Base-by-base conservation (phyloP, 2,113 vertebrate genomes). In the Cephalopholis sonnerati region DNA sequence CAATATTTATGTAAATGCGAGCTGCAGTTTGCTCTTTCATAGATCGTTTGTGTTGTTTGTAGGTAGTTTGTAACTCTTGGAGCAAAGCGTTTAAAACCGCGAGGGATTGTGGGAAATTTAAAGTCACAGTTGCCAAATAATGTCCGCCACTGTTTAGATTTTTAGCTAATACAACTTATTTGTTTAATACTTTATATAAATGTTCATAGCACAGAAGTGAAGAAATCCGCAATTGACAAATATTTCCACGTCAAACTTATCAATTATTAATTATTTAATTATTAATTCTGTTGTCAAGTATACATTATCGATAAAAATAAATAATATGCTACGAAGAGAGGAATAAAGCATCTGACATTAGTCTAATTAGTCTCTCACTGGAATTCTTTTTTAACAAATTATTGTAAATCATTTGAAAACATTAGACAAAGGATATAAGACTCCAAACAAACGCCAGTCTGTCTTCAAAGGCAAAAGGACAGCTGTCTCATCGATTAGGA, bases 51-150 rank as follows among this genome's bases (percentile, higher is more conserved):
- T 8, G 3, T 12, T 29, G 17, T 53, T 36, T 39, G 1, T 8
- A 13, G 25, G 2, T 0, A 7, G 12, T 9, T 12, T 12, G 0
- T 46, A 3, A 1, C 16, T 50, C 1, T 62, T 25, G 1, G 53
- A 44, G 20, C 15, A 8, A 63, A 58, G 0, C 0, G 0, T 58
- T 36, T 0, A 17, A 61, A 4, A 22, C 15, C 58, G 73, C 25
- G n/a, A 67, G 18, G 81, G 7, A 65, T 90, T 41, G 74, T 90
- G 92, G 92, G 92, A 74, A 55, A n/a, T 3, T 70, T 76, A 87
- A 87, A 85, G 32, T 11, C 0, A 2, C 3, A 65, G 32, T 7
- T 18, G 4, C 18, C 8, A 13, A 16, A 39, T 8, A 53, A 61
- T 16, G 8, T 1, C 27, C 29, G 5, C 20, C 8, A 16, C 6